A percentile compares a stretch with the other conserved stretches of the same genome.
Conservation (phyloP, 1,140 invertebrate species). For the Heliconius nattereri region DNA sequence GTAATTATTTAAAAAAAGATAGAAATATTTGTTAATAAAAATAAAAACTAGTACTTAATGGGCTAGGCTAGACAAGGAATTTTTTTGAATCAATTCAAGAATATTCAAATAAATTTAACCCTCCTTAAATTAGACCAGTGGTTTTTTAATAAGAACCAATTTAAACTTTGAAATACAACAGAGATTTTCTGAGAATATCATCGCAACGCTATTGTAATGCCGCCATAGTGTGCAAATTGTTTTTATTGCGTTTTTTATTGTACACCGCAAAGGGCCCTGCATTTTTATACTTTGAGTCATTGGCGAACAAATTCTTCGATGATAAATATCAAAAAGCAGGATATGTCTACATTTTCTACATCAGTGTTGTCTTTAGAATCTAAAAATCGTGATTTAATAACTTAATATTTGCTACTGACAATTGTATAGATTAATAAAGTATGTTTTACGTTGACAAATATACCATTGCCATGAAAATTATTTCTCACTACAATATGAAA, state of each 20-base stretch:
- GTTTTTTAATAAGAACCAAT: neutral
- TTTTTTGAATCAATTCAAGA: neutral
- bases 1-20: too few species aligned
- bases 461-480: too few species aligned
- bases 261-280: neutral
- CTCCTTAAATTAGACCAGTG: constrained; percentile 1
- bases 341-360: too few species aligned
- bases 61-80: too few species aligned
- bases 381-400: too few species aligned
- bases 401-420: too few species aligned
- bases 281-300: constrained; percentile 24
- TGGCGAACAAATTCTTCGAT: neutral
- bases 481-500: too few species aligned
- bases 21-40: too few species aligned
- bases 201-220: constrained; percentile 23
- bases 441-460: too few species aligned
- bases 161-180: neutral
- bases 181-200: constrained; percentile 29
- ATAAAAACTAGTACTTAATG: too few species aligned
- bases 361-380: too few species aligned
- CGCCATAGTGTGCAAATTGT: constrained; percentile 17
- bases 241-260: constrained; percentile 36
- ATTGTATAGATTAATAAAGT: too few species aligned
- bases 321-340: neutral
- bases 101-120: constrained; percentile 5